These are phyloP conservation scores for Erebia ligea DNA, from an alignment of 2,888 invertebrate species.

Conservation along the genomic window DNA sequence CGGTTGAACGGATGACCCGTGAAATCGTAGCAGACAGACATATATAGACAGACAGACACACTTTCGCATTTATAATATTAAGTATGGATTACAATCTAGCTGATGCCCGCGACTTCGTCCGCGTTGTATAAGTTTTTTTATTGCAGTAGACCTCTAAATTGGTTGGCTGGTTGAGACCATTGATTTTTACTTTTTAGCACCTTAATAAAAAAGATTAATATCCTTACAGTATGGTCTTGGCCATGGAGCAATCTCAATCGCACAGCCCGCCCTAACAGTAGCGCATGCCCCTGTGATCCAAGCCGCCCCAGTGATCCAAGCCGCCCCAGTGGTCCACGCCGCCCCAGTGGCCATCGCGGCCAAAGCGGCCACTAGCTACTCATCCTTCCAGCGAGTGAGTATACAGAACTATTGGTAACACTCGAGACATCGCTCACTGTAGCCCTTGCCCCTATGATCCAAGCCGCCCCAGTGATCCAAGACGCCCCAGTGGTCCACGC, in stretches of 20 bases:
- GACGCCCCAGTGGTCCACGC: constrained; percentile 47
- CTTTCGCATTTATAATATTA: too few relatives aligned
- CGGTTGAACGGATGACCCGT: too few relatives aligned
- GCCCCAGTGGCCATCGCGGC: constrained; percentile 53
- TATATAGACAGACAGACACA: too few relatives aligned
- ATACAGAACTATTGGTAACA: constrained; percentile 23
- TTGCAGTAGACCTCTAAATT: too few relatives aligned
- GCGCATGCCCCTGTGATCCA: constrained; percentile 54
- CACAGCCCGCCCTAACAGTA: constrained; percentile 43
- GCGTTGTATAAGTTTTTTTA: too few relatives aligned
- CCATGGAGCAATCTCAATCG: constrained; percentile 33
- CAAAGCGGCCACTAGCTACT: constrained; percentile 83
- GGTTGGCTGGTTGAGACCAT: too few relatives aligned
- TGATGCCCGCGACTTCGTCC: too few relatives aligned
- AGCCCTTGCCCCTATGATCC: constrained; percentile 51
- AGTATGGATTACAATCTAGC: too few relatives aligned
- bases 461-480: constrained; percentile 47
- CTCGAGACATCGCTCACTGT: not conserved
- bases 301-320: constrained; percentile 46
- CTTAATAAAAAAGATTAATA: not conserved
- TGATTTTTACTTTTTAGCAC: too few relatives aligned
- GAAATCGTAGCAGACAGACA: too few relatives aligned
- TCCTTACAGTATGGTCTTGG: constrained; percentile 39
- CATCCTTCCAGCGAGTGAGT: constrained; percentile 77
- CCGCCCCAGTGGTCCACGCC: constrained; percentile 46